Evolutionary conservation across 2,113 vertebrate species (phyloP).

Genomic region (Apodemus speciosus): DNA sequence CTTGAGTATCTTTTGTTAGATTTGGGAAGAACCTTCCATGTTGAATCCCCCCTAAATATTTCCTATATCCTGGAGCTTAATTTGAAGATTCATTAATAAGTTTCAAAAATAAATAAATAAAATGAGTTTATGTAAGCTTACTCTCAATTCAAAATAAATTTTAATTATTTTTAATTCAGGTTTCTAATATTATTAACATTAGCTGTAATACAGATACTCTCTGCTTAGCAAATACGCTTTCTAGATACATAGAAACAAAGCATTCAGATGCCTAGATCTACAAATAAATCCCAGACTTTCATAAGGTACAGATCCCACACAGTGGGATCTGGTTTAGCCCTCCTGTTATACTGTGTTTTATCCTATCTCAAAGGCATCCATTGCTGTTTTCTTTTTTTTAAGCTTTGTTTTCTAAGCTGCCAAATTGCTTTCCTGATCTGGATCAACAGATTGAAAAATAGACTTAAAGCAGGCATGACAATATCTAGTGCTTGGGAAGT

Average conservation of each 20-base stretch:
- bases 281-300: not conserved
- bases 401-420: not conserved
- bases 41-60: not conserved
- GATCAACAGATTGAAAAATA: constrained; percentile 8
- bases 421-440: not conserved
- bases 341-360: not conserved
- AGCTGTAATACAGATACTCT: not conserved
- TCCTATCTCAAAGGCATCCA: not conserved
- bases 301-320: not conserved
- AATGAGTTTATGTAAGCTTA: not conserved
- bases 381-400: not conserved
- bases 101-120: not conserved
- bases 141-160: not conserved
- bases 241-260: not conserved
- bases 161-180: not conserved
- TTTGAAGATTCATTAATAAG: constrained; percentile 5
- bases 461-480: not conserved
- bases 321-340: not conserved
- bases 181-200: not conserved
- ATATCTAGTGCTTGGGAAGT: constrained; percentile 14
- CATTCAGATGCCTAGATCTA: not conserved
- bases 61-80: not conserved
- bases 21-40: not conserved
- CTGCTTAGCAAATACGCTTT: not conserved
- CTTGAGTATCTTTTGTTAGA: not conserved